Base-by-base conservation (phyloP, 1,140 invertebrate species). In the Tetranychus cinnabarinus region DNA sequence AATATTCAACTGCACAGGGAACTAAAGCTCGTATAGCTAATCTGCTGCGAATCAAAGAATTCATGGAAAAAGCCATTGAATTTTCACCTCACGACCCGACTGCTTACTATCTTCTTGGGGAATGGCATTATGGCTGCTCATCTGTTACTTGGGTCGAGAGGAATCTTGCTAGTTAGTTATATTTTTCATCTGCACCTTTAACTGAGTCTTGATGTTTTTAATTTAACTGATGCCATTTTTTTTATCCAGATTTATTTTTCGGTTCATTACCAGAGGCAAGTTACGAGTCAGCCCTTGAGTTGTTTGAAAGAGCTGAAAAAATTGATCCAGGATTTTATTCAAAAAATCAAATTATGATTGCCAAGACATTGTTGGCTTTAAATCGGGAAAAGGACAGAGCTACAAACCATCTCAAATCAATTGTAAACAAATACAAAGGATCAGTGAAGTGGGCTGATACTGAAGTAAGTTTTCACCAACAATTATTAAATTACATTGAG, bases 11-110 rank as follows among this genome's bases (percentile, higher is more conserved):
- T 1, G 5, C 46, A 2, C 37, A 63, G 2, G 62, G 62, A 15
- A 61, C 59, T 1, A 60, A 60, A 47, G 62, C 15, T 8, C 3
- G 58, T 35, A 59, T 63, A 12, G 10, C 13, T 39, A 59, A 63
- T 36, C 31, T 61, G n/a, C 39, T 63, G 6, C 61, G 61, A 47
- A 39, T 63, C 7, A 37, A 47, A 13, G 12, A 56, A 8, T 59
- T 61, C 34, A 63, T 63, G 62, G 58, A 63, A 56, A 57, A 56
- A 55, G 62, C 62, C n/a, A 63, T 63, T 12, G n/a, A 61, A 60
- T 61, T 35, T 37, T 39, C 54, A 37, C 62, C 62, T 7, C 57
- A 56, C 12, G 62, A 63, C 31, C 58, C 58, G 34, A 63, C 62
- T 4, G n/a, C 47, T 36, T 42, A 61, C 36, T 63, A 63, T 36